Percentiles rank a stretch among this genome's conserved stretches.
phyloP scores from a whole-genome alignment of 2,113 vertebrate species.

The Machaerirhynchus nigripectus region DNA sequence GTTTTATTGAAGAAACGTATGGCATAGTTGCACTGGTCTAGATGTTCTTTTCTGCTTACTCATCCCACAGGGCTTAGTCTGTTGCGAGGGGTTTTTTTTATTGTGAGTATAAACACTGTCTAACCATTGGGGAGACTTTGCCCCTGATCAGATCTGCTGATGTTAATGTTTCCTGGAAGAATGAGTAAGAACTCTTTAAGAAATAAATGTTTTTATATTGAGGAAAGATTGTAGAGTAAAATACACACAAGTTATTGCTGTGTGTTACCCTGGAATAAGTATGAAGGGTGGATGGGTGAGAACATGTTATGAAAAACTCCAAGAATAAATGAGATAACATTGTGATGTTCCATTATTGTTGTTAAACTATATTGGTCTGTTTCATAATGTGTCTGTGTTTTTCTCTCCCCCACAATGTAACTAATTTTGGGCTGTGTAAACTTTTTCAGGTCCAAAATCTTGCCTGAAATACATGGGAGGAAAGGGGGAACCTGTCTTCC shows the following conservation, averaged over 20 bases:
- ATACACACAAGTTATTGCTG: neutral
- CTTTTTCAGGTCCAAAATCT: neutral
- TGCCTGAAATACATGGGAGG: neutral
- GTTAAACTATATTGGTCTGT: neutral
- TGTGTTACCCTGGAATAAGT: neutral
- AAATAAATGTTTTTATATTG: neutral
- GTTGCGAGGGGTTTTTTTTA: neutral
- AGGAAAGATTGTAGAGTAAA: neutral
- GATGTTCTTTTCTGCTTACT: constrained; percentile 13
- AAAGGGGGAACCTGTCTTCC: neutral
- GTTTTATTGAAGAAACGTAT: neutral
- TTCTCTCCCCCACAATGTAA: neutral
- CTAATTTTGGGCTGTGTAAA: neutral
- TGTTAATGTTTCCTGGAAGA: neutral
- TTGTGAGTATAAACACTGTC: neutral
- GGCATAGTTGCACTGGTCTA: neutral
- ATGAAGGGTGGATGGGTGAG: neutral
- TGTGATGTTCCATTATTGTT: neutral
- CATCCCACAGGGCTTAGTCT: neutral
- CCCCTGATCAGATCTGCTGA: neutral
- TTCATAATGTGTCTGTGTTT: neutral
- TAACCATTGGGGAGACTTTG: neutral
- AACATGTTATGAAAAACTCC: neutral
- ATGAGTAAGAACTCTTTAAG: neutral
- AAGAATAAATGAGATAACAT: neutral